Percentiles rank a stretch among this genome's conserved stretches.
Evolutionary conservation across 2,888 invertebrate genomes (phyloP).

Genomic region (Spisula subtruncata): DNA sequence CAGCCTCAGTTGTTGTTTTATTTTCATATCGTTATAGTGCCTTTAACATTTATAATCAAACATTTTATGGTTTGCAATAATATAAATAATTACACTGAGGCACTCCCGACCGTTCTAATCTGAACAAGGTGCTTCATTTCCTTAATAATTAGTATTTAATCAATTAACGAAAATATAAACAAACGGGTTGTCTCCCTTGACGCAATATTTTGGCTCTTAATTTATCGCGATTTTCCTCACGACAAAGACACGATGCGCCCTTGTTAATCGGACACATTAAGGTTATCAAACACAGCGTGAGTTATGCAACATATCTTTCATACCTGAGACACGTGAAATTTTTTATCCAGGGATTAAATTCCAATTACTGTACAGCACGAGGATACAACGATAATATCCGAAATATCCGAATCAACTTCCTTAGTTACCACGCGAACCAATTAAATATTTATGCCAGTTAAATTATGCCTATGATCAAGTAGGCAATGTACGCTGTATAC

Average conservation of each 20-base stretch:
- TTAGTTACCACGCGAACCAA: constrained; percentile 35
- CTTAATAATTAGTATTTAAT: neutral
- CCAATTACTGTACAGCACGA: neutral
- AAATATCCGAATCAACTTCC: constrained; percentile 32
- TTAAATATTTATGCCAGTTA: too few species aligned
- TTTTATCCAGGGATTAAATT: neutral
- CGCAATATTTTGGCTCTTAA: neutral
- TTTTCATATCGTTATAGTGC: too few species aligned
- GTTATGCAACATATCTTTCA: neutral
- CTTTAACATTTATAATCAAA: neutral
- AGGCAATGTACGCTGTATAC: too few species aligned
- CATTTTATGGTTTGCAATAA: neutral
- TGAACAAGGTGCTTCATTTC: neutral
- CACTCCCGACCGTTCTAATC: neutral
- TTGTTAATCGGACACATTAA: neutral
- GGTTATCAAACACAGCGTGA: neutral
- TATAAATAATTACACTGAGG: too few species aligned
- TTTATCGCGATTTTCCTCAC: neutral
- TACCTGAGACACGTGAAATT: neutral
- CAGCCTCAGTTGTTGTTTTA: too few species aligned
- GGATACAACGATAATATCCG: constrained; percentile 23
- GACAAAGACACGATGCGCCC: neutral
- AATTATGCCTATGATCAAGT: too few species aligned
- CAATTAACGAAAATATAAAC: neutral
- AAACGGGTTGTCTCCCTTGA: neutral